These are phyloP conservation scores for Gibbula magus DNA, from an alignment of 2,888 invertebrate species.

Conservation along the genomic window DNA sequence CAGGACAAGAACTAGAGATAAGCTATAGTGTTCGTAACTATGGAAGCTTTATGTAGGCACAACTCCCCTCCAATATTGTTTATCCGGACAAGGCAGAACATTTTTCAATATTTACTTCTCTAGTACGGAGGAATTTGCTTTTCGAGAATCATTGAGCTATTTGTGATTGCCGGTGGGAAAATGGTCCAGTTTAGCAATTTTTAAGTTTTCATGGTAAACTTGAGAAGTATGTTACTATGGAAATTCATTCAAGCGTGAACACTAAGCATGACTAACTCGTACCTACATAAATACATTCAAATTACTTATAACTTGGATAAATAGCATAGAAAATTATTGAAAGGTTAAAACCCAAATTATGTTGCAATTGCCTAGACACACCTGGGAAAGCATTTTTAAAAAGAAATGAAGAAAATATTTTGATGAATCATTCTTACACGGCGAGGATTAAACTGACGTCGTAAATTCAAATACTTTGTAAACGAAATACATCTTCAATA, in stretches of 20 bases:
- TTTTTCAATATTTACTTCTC: constrained; percentile 17
- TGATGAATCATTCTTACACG: too few relatives aligned
- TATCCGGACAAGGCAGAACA: not conserved
- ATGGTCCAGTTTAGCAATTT: not conserved
- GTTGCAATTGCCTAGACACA: not conserved
- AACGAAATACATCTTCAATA: too few relatives aligned
- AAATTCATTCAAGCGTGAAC: not conserved
- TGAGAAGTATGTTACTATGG: not conserved
- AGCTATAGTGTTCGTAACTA: constrained; percentile 21
- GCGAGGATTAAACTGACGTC: too few relatives aligned
- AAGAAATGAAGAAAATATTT: not conserved
- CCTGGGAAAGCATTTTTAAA: not conserved
- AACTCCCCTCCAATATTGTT: not conserved
- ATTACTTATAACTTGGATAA: constrained; percentile 1
- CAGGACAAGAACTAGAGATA: not conserved
- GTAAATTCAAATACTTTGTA: too few relatives aligned
- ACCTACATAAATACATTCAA: not conserved
- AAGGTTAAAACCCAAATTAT: not conserved
- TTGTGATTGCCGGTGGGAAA: not conserved
- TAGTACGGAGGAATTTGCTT: not conserved
- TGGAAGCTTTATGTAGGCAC: not conserved
- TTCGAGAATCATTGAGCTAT: constrained; percentile 7
- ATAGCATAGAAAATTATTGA: not conserved
- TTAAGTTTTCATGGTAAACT: not conserved
- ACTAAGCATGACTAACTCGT: not conserved